Evolutionary conservation across 1,140 invertebrate species (phyloP), one percentile per base, ranked within the genome.

Genomic region (Leptoteleia sp.): DNA sequence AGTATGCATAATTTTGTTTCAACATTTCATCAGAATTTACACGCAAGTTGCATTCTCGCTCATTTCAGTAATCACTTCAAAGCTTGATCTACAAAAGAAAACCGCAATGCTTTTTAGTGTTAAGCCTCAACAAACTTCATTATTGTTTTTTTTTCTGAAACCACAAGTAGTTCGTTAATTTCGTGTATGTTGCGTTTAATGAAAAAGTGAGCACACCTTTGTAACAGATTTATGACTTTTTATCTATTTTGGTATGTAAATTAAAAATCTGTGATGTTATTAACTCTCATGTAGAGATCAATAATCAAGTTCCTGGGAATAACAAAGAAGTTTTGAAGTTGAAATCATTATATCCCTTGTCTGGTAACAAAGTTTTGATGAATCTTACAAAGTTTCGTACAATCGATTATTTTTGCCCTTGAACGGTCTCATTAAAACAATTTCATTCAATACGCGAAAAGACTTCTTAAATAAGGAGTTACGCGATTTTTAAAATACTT

Each of bases 71-170:
- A 71, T 61, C 55, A 61, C 45, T 50, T 52, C 37, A 72, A 72
- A 72, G 55, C 16, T 62, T 47, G 31, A 38, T 13, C 25, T 54
- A 13, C 55, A 43, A 54, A 71, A 71, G 67, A 43, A 61, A 71
- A 71, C 68, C 68, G 22, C 68, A 72, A 38, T 11, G 47, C 38
- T 11, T 72, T 62, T 43, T 12, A 29, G 68, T 38, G 45, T 61
- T 38, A 62, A 72, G 19, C 45, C 29, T 15, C 47, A 57, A 9
- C 43, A 5, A 19, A 48, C 29, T 45, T 62, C 15, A 47, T 62
- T 54, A 27, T 72, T 54, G n/a, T n/a, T n/a, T n/a, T n/a, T 72
- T 59, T 16, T 54, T 72, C 57, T 33, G 11, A 1, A 25, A 61
- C 68, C 37, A 17, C 68, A 45, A 72, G 29, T 13, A 45, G 57